Base-by-base conservation (phyloP, 1,140 invertebrate species). In the Drosophila parvula region DNA sequence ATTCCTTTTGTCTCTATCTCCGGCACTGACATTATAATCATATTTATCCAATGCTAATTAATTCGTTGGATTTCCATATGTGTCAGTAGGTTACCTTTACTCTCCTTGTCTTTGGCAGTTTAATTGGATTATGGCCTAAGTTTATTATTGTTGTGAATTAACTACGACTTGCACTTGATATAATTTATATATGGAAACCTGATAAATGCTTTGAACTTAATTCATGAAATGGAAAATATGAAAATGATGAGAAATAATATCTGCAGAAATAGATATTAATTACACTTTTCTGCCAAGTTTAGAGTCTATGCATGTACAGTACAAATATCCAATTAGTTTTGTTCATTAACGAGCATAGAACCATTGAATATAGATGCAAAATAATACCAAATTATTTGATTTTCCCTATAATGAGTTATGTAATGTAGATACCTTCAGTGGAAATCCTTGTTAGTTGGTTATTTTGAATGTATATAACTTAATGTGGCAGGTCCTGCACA, bases 41-140 rank as follows among this genome's bases (percentile, higher is more conserved):
- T 32, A 50, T 59, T 59, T 59, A 50, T 30, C 6, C 41, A 59
- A 59, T 32, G 16, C 16, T 59, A 50, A 59, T 51, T 59, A 32
- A 50, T 30, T 59, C 43, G 28, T 51, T 16, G 9, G 5, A 51
- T 32, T 14, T 51, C 12, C 57, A 59, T 55, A 55, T 55, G 11
- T 32, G 41, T 11, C 9, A 28, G 51, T 16, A 18, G 12, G 28
- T 34, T 30, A 4, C 22, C 22, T 22, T 22, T 22, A 0, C 9
- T n/a, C 14, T 48, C 47, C 48, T 51, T 51, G 51, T 44, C 51
- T 22, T 55, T 1, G 12, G 4, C 18, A 10, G 0, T 4, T 10
- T 36, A 55, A 36, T 60, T 53, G 18, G 44, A 27, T 51, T 36
- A 60, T 10, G n/a, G 16, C 3, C 14, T 18, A 16, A 11, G 44